Base-by-base conservation (phyloP, 2,797 vertebrate species). In the Gallirallus australis region DNA sequence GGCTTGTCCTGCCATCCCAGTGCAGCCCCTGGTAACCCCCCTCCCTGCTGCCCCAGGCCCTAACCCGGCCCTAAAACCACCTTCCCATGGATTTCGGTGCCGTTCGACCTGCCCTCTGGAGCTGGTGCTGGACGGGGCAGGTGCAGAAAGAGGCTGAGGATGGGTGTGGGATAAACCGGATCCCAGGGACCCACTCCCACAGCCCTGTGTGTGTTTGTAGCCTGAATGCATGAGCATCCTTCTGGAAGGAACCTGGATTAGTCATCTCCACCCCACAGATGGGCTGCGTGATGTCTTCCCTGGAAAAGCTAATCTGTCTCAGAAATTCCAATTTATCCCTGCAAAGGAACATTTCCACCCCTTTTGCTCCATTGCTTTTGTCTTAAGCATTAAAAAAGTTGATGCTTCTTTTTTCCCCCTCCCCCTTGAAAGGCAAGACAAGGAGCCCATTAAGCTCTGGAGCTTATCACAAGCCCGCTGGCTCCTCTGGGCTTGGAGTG, bases 161-260 rank as follows among this genome's bases (percentile, higher is more conserved):
- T 3, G 19, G 9, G 24, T 28, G 54, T 20, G 57, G 53, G 79
- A 8, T 68, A 25, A 68, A 3, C 50, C 71, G 84, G 54, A 94
- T 78, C 76, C 72, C 72, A 54, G 40, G 77, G 72, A 64, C 15
- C 37, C 53, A 82, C 20, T n/a, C 59, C 33, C 86, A 69, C 4
- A 1, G 61, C 27, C 69, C 14, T 35, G 50, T 60, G 21, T 27
- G 57, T 80, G 73, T 87, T 53, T 81, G 52, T 53, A 96, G 86
- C 75, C 78, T 68, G 90, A 92, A 83, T 47, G 50, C 75, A 82
- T 70, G 86, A 91, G 83, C 93, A 82, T 93, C 91, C 77, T 97
- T 94, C 93, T 93, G 93, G 94, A 97, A 97, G 86, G 80, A 95
- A 93, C 90, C 91, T 89, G 84, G 70, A 95, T 97, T 96, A 97